A percentile compares a stretch with the other conserved stretches of the same genome.
Evolutionary conservation across 2,888 invertebrate genomes (phyloP).

Genomic region (Gandaritis pyraliata): DNA sequence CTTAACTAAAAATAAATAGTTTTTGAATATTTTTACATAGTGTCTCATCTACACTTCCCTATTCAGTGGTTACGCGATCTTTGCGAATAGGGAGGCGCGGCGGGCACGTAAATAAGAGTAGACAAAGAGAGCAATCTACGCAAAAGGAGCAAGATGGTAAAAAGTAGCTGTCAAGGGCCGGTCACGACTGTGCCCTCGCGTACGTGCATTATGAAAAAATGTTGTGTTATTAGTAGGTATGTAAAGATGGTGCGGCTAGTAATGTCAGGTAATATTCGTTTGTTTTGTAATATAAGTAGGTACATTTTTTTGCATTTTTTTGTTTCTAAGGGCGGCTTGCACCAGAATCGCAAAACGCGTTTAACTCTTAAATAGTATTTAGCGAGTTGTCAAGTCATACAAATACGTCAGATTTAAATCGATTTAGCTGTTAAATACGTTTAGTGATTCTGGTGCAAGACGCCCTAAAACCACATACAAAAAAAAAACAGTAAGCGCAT

Average conservation of each 20-base stretch:
- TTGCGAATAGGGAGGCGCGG: slow-evolving; percentile 59
- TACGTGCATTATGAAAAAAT: slow-evolving; percentile 70
- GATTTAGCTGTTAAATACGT: no score
- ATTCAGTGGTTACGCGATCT: slow-evolving; percentile 47
- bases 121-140: slow-evolving; percentile 76
- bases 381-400: no score
- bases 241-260: slow-evolving; percentile 18
- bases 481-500: no score
- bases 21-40: no score
- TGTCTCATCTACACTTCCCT: slow-evolving; percentile 41
- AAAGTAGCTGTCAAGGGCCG: slow-evolving; percentile 79
- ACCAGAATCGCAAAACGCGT: no score
- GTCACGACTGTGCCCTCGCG: slow-evolving; percentile 65
- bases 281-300: background rate
- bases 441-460: no score
- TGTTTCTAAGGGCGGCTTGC: no score
- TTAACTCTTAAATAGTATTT: no score
- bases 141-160: slow-evolving; percentile 69
- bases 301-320: no score
- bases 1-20: no score
- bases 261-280: slow-evolving; percentile 2
- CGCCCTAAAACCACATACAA: no score
- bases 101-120: slow-evolving; percentile 77
- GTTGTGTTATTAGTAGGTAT: slow-evolving; percentile 38
- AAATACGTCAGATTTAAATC: no score